Evolutionary conservation across 2,113 vertebrate genomes (phyloP).

Genomic region (Erinaceus europaeus): DNA sequence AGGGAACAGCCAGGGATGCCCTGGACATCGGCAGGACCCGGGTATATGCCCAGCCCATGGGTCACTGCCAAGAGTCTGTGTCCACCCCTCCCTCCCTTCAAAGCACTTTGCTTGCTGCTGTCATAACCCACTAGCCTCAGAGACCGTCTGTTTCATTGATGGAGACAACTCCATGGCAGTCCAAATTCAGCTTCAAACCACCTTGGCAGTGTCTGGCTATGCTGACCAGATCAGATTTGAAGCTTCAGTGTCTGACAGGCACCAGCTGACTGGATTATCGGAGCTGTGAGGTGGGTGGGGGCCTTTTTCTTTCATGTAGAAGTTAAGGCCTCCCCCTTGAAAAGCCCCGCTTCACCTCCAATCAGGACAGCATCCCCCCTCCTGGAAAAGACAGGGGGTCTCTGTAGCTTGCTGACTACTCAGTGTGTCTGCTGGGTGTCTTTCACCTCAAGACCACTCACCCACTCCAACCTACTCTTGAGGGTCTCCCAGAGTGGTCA

Average conservation of each 20-base stretch:
- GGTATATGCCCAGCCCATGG: neutral
- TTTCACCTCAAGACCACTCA: neutral
- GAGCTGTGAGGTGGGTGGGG: conserved; percentile 41
- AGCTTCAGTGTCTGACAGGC: conserved; percentile 56
- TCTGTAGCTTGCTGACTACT: too few relatives aligned
- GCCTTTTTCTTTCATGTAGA: conserved; percentile 18
- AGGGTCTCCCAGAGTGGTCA: too few relatives aligned
- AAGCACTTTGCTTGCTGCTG: conserved; percentile 58
- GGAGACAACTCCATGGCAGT: conserved; percentile 75
- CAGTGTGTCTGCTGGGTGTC: neutral
- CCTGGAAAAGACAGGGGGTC: neutral
- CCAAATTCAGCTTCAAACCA: conserved; percentile 75
- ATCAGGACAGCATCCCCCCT: fast-evolving
- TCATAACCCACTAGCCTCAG: conserved; percentile 69
- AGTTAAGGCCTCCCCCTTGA: neutral
- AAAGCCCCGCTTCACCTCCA: fast-evolving
- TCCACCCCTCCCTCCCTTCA: conserved; percentile 19
- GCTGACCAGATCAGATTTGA: conserved; percentile 75
- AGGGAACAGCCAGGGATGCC: neutral
- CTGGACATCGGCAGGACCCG: neutral
- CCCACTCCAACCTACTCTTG: fast-evolving
- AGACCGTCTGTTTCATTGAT: conserved; percentile 61
- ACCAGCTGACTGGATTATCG: conserved; percentile 67
- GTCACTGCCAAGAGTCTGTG: neutral
- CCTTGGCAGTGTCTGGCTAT: conserved; percentile 52